phyloP scores from a whole-genome alignment of 1,140 invertebrate genomes.

The Drosophila cardini region DNA sequence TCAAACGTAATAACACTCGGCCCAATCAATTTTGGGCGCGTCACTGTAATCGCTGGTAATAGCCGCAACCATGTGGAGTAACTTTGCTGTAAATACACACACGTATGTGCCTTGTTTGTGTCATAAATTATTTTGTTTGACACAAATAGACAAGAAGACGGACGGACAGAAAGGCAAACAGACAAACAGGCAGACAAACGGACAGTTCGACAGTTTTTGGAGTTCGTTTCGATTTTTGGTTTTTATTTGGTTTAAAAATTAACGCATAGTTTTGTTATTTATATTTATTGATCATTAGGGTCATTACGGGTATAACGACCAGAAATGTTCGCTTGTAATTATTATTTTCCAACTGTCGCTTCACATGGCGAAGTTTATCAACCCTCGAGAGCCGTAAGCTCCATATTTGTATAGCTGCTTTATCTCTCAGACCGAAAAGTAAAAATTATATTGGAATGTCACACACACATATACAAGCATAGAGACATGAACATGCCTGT shows the following conservation, averaged over 20 bases:
- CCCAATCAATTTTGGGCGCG: constrained; percentile 73
- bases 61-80: constrained; percentile 43
- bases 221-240: constrained; percentile 47
- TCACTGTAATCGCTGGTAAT: constrained; percentile 74
- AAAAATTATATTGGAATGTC: constrained; percentile 36
- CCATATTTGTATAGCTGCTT: constrained; percentile 65
- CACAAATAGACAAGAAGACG: constrained; percentile 49
- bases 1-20: constrained; percentile 40
- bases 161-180: background rate
- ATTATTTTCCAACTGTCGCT: constrained; percentile 67
- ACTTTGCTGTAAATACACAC: constrained; percentile 31
- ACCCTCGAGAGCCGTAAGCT: constrained; percentile 48
- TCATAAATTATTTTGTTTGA: constrained; percentile 75
- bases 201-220: background rate
- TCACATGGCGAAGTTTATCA: constrained; percentile 76
- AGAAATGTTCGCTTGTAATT: constrained; percentile 25
- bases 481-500: constrained; percentile 26
- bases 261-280: constrained; percentile 65
- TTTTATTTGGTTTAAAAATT: constrained; percentile 76
- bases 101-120: constrained; percentile 37
- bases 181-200: background rate
- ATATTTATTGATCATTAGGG: constrained; percentile 79
- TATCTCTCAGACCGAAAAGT: constrained; percentile 46
- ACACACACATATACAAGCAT: constrained; percentile 5
- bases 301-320: constrained; percentile 50